These are phyloP conservation scores for Torymus tubicola DNA, from an alignment of 2,888 invertebrate genomes.

Conservation along the genomic window DNA sequence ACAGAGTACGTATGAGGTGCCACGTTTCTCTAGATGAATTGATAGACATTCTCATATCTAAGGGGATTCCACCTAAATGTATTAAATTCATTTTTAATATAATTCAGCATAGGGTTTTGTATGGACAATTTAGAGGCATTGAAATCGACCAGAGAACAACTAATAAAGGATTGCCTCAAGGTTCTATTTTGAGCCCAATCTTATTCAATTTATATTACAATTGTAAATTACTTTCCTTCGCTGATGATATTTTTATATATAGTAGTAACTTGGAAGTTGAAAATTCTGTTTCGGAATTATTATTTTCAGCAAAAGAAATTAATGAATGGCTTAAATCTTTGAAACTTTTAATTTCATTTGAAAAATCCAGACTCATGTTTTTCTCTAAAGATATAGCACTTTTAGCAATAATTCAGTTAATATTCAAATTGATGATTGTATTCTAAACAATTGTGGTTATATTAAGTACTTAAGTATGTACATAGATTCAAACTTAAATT, in stretches of 20 bases:
- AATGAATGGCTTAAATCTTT: too few relatives aligned
- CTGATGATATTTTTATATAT: background rate
- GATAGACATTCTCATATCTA: background rate
- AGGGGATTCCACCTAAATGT: background rate
- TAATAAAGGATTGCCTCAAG: slow-evolving; percentile 25
- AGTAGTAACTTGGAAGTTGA: background rate
- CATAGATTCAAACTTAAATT: too few relatives aligned
- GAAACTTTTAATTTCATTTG: too few relatives aligned
- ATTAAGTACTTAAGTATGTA: too few relatives aligned
- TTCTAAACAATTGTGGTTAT: too few relatives aligned
- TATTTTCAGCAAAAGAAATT: too few relatives aligned
- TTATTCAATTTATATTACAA: background rate
- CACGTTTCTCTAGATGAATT: background rate
- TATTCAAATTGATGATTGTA: too few relatives aligned
- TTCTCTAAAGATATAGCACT: too few relatives aligned
- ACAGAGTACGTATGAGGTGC: slow-evolving; percentile 1
- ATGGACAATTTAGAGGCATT: background rate
- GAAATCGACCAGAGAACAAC: background rate
- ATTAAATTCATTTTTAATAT: background rate
- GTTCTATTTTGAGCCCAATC: slow-evolving; percentile 8
- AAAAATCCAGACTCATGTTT: too few relatives aligned
- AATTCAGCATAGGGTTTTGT: background rate
- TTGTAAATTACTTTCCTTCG: background rate
- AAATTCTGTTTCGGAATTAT: background rate
- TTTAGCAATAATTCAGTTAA: too few relatives aligned